Evolutionary conservation across 2,797 vertebrate species (phyloP).

Genomic region (Hylomyscus alleni): DNA sequence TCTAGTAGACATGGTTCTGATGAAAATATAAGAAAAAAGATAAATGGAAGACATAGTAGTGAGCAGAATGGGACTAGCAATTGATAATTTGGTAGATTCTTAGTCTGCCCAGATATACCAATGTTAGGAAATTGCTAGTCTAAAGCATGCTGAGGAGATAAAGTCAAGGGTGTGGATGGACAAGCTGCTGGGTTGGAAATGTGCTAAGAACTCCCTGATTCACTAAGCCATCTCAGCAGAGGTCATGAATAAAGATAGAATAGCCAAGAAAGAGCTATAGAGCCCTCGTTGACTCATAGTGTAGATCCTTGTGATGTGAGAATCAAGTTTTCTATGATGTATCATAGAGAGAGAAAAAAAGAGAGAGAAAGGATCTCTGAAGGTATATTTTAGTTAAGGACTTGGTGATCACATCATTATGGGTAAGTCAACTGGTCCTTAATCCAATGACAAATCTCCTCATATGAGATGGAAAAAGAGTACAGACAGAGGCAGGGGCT

Average conservation of each 20-base stretch:
- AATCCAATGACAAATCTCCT: background rate
- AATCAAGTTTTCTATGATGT: background rate
- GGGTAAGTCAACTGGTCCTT: slow-evolving; percentile 8
- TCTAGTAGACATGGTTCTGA: background rate
- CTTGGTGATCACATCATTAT: slow-evolving; percentile 44
- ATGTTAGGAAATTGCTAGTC: slow-evolving; percentile 38
- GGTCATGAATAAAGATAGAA: background rate
- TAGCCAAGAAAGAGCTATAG: background rate
- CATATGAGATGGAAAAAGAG: background rate
- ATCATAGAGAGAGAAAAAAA: background rate
- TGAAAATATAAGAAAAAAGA: slow-evolving; percentile 8
- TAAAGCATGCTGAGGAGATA: slow-evolving; percentile 22
- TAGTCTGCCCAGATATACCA: background rate
- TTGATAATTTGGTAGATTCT: slow-evolving; percentile 6
- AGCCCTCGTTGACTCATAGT: background rate
- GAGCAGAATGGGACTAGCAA: slow-evolving; percentile 7
- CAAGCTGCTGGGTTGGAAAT: slow-evolving; percentile 8
- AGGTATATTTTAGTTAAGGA: slow-evolving; percentile 38
- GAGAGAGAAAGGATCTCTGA: background rate
- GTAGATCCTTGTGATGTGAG: background rate
- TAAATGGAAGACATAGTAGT: background rate
- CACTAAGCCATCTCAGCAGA: slow-evolving; percentile 22
- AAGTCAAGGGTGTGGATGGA: slow-evolving; percentile 19
- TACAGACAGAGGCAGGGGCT: background rate
- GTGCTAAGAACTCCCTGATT: background rate